Evolutionary conservation across 2,113 vertebrate genomes (phyloP).

Genomic region (Haemorhous mexicanus): DNA sequence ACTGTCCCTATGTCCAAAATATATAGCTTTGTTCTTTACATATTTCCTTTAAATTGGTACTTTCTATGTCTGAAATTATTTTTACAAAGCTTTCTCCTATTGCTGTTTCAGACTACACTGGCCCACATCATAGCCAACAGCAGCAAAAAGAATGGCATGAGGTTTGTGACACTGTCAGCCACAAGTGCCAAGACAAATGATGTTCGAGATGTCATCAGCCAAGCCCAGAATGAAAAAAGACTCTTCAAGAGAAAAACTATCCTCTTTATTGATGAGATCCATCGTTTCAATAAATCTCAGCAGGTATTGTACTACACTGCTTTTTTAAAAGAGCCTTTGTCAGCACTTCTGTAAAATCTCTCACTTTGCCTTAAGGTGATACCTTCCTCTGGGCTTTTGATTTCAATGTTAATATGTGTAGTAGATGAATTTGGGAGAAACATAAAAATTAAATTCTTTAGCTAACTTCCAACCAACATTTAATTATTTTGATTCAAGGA

Average conservation of each 20-base stretch:
- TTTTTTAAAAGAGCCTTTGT: background rate
- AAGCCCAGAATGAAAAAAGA: constrained; percentile 92
- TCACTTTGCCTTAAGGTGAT: background rate
- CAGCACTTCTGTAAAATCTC: background rate
- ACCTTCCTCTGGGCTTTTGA: background rate
- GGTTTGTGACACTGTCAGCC: constrained; percentile 90
- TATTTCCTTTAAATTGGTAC: background rate
- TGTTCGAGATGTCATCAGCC: constrained; percentile 93
- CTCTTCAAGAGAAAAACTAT: constrained; percentile 95
- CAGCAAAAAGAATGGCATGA: constrained; percentile 83
- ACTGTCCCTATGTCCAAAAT: background rate
- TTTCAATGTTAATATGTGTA: background rate
- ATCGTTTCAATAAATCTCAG: constrained; percentile 97
- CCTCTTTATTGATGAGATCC: constrained; percentile 97
- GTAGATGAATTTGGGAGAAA: background rate
- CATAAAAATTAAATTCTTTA: background rate
- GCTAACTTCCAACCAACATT: background rate
- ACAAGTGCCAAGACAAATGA: constrained; percentile 88
- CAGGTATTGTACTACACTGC: constrained; percentile 74
- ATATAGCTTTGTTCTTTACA: background rate
- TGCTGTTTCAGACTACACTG: constrained; percentile 86
- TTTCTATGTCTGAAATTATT: background rate
- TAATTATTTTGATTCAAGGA: background rate
- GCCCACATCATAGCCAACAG: constrained; percentile 91
- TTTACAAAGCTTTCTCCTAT: background rate